Base-by-base conservation (phyloP, 2,113 vertebrate genomes). In the Podarcis cretensis region DNA sequence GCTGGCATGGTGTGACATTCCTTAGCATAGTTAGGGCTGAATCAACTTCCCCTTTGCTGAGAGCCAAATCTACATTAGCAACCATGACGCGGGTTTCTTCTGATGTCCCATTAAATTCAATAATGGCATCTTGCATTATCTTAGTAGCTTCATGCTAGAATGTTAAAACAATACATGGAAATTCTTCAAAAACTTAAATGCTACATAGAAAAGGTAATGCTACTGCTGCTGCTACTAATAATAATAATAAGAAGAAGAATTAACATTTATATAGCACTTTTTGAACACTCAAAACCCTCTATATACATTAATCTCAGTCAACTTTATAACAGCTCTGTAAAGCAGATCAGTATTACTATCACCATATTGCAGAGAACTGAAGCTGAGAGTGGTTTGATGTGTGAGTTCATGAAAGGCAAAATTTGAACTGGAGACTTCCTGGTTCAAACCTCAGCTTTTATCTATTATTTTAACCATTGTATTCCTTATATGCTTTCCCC, bases 61-160 rank as follows among this genome's bases (percentile, higher is more conserved):
- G 92, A 13, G 95, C 95, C 94, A 98, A 74, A 92, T 98, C 97
- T 74, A 96, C 97, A 9, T 96, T 97, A 91, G 96, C 97, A 2
- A 98, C 87, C 65, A 95, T 95, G 79, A 97, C 79, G 4, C 95
- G 95, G 27, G 94, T 91, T 91, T 97, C 97, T 80, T 97, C 97
- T 0, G 97, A 84, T 0, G 97, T 97, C 57, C 94, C 96, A 0
- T 95, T 94, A 90, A 98, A 97, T 80, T 94, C 93, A 7, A 95
- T 90, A 81, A 97, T 93, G 75, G 97, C 96, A 0, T 98, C 97
- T 90, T 98, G 97, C 93, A 97, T 96, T 30, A 98, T 92, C 89
- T 97, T 97, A 35, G 96, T 94, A 88, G 97, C 97, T 92, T 98
- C 97, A 0, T 97, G 97, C 97, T 98, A 76, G 57, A 84, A 90